Evolutionary conservation across 2,888 invertebrate species (phyloP).

Genomic region (Malacosoma neustria): DNA sequence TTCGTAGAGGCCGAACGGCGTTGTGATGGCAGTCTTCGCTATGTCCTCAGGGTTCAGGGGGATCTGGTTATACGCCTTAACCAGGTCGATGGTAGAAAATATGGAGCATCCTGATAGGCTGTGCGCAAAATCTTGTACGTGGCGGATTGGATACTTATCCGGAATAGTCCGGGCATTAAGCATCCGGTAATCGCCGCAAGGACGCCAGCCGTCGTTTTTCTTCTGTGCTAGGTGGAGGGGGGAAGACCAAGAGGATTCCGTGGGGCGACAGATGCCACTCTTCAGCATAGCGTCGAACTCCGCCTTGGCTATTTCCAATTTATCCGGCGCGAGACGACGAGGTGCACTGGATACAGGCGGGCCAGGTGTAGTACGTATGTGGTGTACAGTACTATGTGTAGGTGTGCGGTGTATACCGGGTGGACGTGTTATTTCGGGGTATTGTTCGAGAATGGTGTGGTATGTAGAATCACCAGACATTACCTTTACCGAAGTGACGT

Average conservation of each 20-base stretch:
- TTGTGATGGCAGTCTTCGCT: conserved; percentile 25
- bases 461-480: conserved; percentile 1
- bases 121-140: conserved; percentile 9
- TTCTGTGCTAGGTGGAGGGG: conserved; percentile 9
- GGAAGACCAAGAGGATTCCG: conserved; percentile 8
- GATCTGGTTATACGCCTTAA: conserved; percentile 31
- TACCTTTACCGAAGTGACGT: conserved; percentile 2
- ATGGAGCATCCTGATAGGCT: conserved; percentile 4
- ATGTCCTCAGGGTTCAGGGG: conserved; percentile 25
- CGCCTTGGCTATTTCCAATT: not conserved
- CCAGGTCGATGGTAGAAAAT: conserved; percentile 6
- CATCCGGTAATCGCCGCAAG: conserved; percentile 9
- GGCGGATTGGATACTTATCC: conserved; percentile 5
- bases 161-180: conserved; percentile 7
- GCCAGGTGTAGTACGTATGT: conserved; percentile 3
- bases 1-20: conserved; percentile 25
- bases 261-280: conserved; percentile 2
- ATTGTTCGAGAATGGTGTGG: conserved; percentile 1
- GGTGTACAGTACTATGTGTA: conserved; percentile 1
- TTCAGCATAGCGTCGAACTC: not conserved
- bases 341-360: conserved; percentile 1
- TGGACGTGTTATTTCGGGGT: conserved; percentile 2
- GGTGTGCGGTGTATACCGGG: not conserved
- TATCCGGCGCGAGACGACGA: conserved; percentile 2
- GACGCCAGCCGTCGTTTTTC: conserved; percentile 10